Base-by-base conservation (phyloP, 2,888 invertebrate genomes). In the Leucania comma region DNA sequence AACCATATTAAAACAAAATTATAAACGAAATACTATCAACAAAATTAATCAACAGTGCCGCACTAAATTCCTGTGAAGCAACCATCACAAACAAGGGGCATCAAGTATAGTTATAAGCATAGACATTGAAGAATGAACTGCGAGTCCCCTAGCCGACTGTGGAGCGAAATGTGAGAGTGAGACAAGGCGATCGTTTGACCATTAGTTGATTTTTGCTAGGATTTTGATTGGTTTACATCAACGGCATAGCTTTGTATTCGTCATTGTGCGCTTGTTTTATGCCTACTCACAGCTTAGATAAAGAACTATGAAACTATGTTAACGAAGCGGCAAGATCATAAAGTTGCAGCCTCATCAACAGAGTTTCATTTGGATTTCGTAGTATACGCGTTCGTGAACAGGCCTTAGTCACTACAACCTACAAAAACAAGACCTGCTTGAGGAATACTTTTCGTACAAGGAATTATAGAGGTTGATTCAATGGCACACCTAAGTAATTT, bases 31-130 rank as follows among this genome's bases (percentile, higher is more conserved):
- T 78, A 78, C 75, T 81, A 80, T 76, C 64, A 80, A 81, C 78
- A 80, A 82, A 83, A 75, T 82, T 87, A 85, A 85, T 83, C 79
- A 83, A 72, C 63, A 68, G 67, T 65, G 20, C 63, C 68, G 68
- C 66, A 78, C 76, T 82, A 81, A 86, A 82, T 83, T 81, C 72
- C 78, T 61, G 75, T 80, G 78, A 68, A 74, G 60, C 63, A 73
- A 78, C 84, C 65, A 86, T 86, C 84, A 86, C 85, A 85, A 84
- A 80, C 87, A 82, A 81, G 83, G 68, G 78, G 62, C 75, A 80
- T 82, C 65, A 80, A 81, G 77, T 83, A 82, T 82, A 89, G 83
- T 88, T 88, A 32, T 10, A 56, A n/a, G 32, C n/a, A 6, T n/a
- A 32, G n/a, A n/a, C 32, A 12, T n/a, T 4, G 54, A 56, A n/a